These are phyloP conservation scores for Brachionus plicatilis DNA, from an alignment of 1,140 invertebrate genomes.

Conservation along the genomic window DNA sequence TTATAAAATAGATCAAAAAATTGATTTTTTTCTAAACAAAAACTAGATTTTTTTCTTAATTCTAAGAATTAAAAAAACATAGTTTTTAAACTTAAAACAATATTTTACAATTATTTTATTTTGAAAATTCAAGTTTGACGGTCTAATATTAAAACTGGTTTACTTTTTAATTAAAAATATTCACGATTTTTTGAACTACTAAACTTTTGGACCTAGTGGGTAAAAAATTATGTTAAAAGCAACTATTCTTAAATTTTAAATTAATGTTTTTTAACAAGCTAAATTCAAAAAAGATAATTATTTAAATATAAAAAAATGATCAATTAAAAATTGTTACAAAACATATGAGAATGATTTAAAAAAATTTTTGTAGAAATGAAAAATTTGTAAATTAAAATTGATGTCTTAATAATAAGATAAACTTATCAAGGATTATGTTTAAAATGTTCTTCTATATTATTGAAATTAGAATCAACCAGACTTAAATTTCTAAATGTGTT, in stretches of 20 bases:
- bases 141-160: not conserved
- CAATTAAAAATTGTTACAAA: not conserved
- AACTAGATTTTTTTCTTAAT: not conserved
- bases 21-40: not conserved
- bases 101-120: not conserved
- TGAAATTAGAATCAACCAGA: not conserved
- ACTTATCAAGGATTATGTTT: too few relatives aligned
- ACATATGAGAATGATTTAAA: not conserved
- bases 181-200: not conserved
- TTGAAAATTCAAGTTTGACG: not conserved
- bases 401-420: too few relatives aligned
- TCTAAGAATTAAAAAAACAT: not conserved
- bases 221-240: not conserved
- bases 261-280: not conserved
- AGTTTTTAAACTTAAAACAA: not conserved
- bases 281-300: not conserved
- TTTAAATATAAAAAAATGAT: not conserved
- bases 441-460: too few relatives aligned
- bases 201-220: not conserved
- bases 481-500: not conserved
- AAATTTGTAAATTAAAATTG: not conserved
- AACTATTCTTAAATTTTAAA: not conserved
- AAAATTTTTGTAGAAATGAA: too few relatives aligned
- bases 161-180: not conserved
- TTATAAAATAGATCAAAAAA: not conserved